phyloP scores from a whole-genome alignment of 2,797 vertebrate genomes.

The Tenualosa thibaudeaui region DNA sequence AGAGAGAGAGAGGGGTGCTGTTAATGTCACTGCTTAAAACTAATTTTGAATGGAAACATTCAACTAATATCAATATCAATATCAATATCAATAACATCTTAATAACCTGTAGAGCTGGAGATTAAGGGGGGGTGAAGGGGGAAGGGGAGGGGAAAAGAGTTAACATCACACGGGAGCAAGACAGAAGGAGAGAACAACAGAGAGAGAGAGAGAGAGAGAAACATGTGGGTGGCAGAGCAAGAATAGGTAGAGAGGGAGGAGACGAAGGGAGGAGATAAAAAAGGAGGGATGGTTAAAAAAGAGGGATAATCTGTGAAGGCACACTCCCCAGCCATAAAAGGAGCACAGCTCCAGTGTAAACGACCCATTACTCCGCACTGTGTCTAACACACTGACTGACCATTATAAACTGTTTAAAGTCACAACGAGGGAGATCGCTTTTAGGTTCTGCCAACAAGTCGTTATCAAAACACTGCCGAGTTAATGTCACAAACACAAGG shows the following conservation, averaged over 20 bases:
- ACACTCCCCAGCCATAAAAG: slow-evolving; percentile 66
- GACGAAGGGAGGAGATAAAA: not conserved
- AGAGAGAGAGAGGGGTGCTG: too few relatives aligned
- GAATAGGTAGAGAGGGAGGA: not conserved
- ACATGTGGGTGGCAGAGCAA: not conserved
- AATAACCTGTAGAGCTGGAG: too few relatives aligned
- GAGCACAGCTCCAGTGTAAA: slow-evolving; percentile 44
- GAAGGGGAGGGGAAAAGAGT: too few relatives aligned
- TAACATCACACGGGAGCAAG: too few relatives aligned
- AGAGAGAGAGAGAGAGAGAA: slow-evolving; percentile 9
- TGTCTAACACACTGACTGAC: slow-evolving; percentile 46
- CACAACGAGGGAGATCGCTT: slow-evolving; percentile 64
- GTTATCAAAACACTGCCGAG: slow-evolving; percentile 18
- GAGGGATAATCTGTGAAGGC: slow-evolving; percentile 1
- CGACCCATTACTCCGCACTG: slow-evolving; percentile 44
- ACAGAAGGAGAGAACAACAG: not conserved
- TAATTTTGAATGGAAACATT: too few relatives aligned
- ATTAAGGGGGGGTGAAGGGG: too few relatives aligned
- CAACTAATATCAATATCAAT: too few relatives aligned
- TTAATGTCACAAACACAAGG: not conserved
- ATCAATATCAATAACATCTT: too few relatives aligned
- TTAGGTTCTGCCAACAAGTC: slow-evolving; percentile 59
- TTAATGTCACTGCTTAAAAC: too few relatives aligned
- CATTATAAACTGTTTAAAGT: slow-evolving; percentile 69
- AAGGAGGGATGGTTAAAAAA: not conserved